Conservation (phyloP, 1,140 invertebrate genomes). For the Brevipalpus yothersi region DNA sequence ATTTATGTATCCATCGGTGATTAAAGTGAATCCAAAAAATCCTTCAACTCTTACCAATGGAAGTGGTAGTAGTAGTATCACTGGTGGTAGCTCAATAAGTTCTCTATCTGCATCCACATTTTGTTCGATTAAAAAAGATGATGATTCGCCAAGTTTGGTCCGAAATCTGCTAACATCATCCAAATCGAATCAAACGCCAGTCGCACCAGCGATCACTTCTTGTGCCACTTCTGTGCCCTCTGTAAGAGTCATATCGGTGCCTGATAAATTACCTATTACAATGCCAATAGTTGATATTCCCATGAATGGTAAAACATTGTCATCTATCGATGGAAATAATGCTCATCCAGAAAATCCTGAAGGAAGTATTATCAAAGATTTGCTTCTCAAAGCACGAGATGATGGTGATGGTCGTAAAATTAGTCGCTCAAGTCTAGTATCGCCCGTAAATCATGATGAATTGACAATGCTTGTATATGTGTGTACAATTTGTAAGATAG, state of each 20-base stretch:
- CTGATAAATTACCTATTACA: not conserved
- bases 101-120: not conserved
- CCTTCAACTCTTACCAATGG: too few species aligned
- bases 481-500: constrained; percentile 28
- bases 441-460: not conserved
- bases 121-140: not conserved
- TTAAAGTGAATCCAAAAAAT: too few species aligned
- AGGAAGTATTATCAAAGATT: constrained; percentile 54
- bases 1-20: not conserved
- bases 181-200: not conserved
- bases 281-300: too few species aligned
- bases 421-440: not conserved
- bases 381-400: constrained; percentile 39
- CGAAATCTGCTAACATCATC: constrained; percentile 2
- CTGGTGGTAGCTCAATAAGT: not conserved
- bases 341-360: constrained; percentile 26
- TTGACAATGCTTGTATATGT: constrained; percentile 1
- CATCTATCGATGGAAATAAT: not conserved
- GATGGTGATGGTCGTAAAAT: not conserved
- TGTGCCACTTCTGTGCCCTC: not conserved
- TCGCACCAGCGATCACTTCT: too few species aligned
- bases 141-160: not conserved
- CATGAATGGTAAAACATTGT: too few species aligned
- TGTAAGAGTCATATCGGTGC: not conserved
- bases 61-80: too few species aligned